Conservation (phyloP, 2,797 vertebrate genomes). For the Limnodromus scolopaceus region DNA sequence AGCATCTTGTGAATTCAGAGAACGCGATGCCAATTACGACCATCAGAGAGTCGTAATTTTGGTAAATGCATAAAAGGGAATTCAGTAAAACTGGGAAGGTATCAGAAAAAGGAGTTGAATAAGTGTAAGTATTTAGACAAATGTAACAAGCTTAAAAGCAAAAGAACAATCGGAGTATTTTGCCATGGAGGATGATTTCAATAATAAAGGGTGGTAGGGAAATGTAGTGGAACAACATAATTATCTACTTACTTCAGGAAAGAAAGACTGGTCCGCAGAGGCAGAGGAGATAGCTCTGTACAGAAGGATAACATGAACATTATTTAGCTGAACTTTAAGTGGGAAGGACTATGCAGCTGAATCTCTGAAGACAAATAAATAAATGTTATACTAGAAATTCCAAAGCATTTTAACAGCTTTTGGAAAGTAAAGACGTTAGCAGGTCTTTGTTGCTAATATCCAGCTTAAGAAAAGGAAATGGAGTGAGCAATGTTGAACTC, state of each 20-base stretch:
- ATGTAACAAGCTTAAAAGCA: neutral
- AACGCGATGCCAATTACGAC: constrained; percentile 8
- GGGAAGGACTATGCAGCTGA: neutral
- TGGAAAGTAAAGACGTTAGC: constrained; percentile 1
- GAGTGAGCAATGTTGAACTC: neutral
- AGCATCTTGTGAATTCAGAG: constrained; percentile 36
- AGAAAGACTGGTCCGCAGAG: neutral
- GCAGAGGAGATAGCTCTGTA: neutral
- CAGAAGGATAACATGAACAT: neutral
- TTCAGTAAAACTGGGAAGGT: constrained; percentile 15
- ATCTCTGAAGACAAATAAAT: constrained; percentile 48
- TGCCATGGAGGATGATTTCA: neutral
- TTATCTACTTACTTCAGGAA: neutral
- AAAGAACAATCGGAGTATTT: neutral
- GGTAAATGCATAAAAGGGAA: constrained; percentile 18
- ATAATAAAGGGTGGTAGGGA: neutral
- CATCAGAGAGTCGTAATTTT: constrained; percentile 39
- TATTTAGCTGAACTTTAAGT: constrained; percentile 6
- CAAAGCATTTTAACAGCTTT: constrained; percentile 22
- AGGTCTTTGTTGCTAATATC: constrained; percentile 10
- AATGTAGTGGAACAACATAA: neutral
- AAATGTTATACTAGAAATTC: constrained; percentile 6
- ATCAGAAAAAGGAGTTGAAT: neutral
- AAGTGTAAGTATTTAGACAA: neutral
- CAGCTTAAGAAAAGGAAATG: neutral